These are phyloP conservation scores for Perca flavescens DNA, from an alignment of 2,113 vertebrate species.

Conservation along the genomic window DNA sequence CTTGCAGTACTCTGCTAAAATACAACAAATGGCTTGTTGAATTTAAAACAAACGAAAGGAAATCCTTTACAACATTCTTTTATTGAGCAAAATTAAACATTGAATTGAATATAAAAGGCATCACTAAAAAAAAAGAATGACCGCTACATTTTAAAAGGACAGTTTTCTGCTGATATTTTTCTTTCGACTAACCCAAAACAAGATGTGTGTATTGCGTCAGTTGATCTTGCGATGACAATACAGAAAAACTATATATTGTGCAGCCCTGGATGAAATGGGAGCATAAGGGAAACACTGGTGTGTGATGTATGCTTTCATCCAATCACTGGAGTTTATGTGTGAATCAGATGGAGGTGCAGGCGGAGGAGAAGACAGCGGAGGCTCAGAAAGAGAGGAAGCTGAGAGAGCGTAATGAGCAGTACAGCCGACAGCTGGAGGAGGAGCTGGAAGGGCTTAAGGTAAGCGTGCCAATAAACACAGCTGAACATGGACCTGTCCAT, in stretches of 20 bases:
- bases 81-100: too few relatives aligned
- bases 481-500: not conserved
- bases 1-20: too few relatives aligned
- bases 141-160: too few relatives aligned
- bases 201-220: too few relatives aligned
- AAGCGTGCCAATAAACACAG: not conserved
- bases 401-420: slow-evolving; percentile 94
- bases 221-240: too few relatives aligned
- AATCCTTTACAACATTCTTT: too few relatives aligned
- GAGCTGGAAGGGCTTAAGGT: slow-evolving; percentile 97
- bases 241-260: too few relatives aligned
- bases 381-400: slow-evolving; percentile 96
- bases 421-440: slow-evolving; percentile 94
- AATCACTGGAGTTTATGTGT: not conserved
- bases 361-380: slow-evolving; percentile 90
- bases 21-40: not conserved
- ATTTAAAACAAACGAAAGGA: too few relatives aligned
- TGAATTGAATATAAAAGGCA: too few relatives aligned
- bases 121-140: too few relatives aligned
- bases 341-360: slow-evolving; percentile 91
- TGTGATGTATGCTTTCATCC: not conserved
- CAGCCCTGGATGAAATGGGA: not conserved
- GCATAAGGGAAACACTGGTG: not conserved
- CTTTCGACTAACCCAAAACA: too few relatives aligned
- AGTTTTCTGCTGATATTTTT: too few relatives aligned